Percentiles rank a stretch among this genome's conserved stretches.
Evolutionary conservation across 2,113 vertebrate species (phyloP).

Genomic region (Cavia porcellus): DNA sequence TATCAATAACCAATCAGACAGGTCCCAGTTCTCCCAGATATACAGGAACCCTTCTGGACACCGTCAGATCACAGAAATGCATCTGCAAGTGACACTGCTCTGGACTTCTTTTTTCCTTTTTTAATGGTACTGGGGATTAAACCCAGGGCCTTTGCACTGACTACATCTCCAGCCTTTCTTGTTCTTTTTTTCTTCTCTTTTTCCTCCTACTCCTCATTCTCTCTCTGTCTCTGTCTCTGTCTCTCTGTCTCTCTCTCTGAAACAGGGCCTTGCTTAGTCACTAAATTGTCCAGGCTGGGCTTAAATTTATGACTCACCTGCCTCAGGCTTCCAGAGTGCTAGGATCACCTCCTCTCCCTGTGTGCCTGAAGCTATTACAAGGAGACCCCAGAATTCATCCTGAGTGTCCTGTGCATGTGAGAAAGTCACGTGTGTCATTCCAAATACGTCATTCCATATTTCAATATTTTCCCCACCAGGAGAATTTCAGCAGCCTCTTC

Average conservation of each 20-base stretch:
- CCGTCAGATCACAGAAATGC: not conserved
- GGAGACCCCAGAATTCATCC: slow-evolving; percentile 6
- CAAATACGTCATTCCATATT: not conserved
- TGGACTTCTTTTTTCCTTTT: not conserved
- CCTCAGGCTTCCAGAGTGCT: not conserved
- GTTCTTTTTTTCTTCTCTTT: not conserved
- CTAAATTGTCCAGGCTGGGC: not conserved
- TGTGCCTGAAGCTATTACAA: not conserved
- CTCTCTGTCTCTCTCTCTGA: not conserved
- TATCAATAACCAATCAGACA: not conserved
- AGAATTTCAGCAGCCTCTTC: not conserved
- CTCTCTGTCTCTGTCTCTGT: too few species aligned
- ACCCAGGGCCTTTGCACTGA: not conserved
- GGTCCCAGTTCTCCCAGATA: too few species aligned
- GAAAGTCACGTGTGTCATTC: not conserved
- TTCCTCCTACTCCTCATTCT: too few species aligned
- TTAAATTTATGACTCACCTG: not conserved
- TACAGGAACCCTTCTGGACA: not conserved
- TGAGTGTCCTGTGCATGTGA: not conserved
- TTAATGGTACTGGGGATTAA: not conserved
- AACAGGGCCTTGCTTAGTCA: too few species aligned
- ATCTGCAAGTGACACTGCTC: not conserved
- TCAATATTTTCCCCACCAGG: not conserved
- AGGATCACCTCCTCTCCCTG: not conserved
- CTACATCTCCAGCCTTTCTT: not conserved